Percentiles rank a stretch among this genome's conserved stretches.
Conservation (phyloP, 2,888 invertebrate species). For the Mongoloraphidia duomilia region DNA sequence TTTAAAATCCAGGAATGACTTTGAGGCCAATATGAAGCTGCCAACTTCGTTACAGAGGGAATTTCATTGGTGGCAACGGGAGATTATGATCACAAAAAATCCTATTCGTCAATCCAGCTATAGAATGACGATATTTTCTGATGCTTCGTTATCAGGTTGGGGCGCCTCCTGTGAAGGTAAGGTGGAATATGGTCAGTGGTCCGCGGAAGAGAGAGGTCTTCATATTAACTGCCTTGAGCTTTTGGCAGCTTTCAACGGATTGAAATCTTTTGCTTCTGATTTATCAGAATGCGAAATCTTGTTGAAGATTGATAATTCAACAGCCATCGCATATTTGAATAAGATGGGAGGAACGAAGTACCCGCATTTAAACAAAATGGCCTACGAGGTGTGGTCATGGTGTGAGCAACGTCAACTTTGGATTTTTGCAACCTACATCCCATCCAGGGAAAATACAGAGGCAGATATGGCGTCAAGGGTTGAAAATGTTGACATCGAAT, state of each 20-base stretch:
- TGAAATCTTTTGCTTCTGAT: slow-evolving; percentile 16
- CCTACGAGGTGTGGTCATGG: slow-evolving; percentile 18
- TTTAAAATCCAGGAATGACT: background rate
- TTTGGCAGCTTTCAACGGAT: slow-evolving; percentile 14
- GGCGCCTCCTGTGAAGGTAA: slow-evolving; percentile 12
- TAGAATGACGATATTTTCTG: slow-evolving; percentile 16
- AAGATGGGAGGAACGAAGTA: slow-evolving; percentile 15
- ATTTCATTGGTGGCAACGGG: slow-evolving; percentile 13
- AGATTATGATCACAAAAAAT: slow-evolving; percentile 6
- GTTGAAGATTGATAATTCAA: slow-evolving; percentile 15
- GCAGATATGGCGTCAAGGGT: too few species aligned
- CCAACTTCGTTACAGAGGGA: slow-evolving; percentile 12
- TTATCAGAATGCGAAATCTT: slow-evolving; percentile 12
- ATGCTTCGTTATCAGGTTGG: slow-evolving; percentile 16
- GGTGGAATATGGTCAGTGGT: slow-evolving; percentile 15
- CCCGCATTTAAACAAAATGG: slow-evolving; percentile 12
- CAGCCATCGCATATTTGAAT: slow-evolving; percentile 16
- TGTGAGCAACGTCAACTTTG: too few species aligned
- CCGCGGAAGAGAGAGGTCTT: slow-evolving; percentile 7
- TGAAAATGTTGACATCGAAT: too few species aligned
- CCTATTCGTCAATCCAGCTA: slow-evolving; percentile 9
- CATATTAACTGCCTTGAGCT: slow-evolving; percentile 19
- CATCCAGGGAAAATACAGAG: too few species aligned
- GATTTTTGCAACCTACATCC: too few species aligned
- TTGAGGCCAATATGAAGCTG: too few species aligned